Conservation (phyloP, 2,113 vertebrate species). For the Antechinus stuartii region DNA sequence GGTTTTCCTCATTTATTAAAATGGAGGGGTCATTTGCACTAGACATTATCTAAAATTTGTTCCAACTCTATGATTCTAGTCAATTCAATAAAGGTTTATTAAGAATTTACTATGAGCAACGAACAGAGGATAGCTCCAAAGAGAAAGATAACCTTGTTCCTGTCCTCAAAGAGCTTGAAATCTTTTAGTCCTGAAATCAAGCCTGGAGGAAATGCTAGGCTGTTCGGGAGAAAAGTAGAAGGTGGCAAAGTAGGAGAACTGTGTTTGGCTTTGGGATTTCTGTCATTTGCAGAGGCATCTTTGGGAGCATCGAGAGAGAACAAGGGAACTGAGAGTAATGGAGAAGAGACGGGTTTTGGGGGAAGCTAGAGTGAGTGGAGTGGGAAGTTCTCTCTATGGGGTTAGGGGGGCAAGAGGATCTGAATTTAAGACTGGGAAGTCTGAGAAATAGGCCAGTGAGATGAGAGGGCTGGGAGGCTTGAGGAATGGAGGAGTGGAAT, state of each 20-base stretch:
- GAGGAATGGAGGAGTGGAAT: background rate
- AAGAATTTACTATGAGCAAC: background rate
- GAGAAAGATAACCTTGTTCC: background rate
- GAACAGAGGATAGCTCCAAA: background rate
- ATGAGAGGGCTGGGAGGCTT: background rate
- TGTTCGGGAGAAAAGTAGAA: slow-evolving; percentile 20
- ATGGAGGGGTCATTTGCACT: background rate
- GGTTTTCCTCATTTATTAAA: background rate
- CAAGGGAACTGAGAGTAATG: background rate
- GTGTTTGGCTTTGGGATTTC: background rate
- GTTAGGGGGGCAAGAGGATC: background rate
- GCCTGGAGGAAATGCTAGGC: background rate
- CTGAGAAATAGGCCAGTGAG: no score
- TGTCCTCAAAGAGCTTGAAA: background rate
- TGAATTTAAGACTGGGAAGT: background rate
- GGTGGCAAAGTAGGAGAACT: background rate
- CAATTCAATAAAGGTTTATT: background rate
- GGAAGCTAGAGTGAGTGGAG: background rate
- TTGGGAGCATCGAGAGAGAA: background rate
- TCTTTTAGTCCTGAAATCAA: background rate
- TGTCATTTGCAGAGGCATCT: background rate
- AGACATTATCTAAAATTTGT: background rate
- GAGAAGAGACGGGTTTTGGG: background rate
- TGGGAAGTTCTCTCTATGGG: background rate
- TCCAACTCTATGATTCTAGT: background rate